Percentiles rank a stretch among this genome's conserved stretches.
Conservation (phyloP, 37 sponge, comb jelly and placozoan species). For the Chondrosia reniformis region DNA sequence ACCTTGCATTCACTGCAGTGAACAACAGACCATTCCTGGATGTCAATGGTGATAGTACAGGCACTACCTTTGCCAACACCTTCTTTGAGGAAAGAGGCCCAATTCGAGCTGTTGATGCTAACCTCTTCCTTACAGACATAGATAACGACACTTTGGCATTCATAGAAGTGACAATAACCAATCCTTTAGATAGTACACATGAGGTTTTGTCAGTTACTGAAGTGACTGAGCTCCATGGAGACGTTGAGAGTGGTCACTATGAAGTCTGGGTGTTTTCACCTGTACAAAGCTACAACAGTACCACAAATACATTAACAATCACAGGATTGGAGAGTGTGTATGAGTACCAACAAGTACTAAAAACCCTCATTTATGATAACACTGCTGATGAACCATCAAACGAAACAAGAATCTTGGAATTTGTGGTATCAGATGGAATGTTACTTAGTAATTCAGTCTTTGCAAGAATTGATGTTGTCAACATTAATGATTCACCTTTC, state of each 20-base stretch:
- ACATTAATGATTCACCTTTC: conserved; percentile 85
- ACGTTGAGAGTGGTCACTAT: conserved; percentile 24
- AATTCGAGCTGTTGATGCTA: conserved; percentile 33
- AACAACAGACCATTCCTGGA: conserved; percentile 83
- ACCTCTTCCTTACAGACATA: conserved; percentile 54
- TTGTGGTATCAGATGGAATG: conserved; percentile 71
- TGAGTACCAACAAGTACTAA: conserved; percentile 70
- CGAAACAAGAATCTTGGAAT: conserved; percentile 30
- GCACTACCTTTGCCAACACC: conserved; percentile 29
- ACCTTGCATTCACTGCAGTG: conserved; percentile 54
- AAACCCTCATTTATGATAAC: conserved; percentile 74
- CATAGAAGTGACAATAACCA: conserved; percentile 49
- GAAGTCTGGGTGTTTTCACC: conserved; percentile 56
- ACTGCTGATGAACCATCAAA: conserved; percentile 65
- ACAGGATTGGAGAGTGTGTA: conserved; percentile 67
- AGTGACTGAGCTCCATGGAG: conserved; percentile 22
- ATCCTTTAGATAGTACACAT: conserved; percentile 46
- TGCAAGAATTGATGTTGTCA: conserved; percentile 30
- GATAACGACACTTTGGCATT: conserved; percentile 70
- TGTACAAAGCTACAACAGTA: conserved; percentile 53
- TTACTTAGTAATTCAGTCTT: conserved; percentile 31
- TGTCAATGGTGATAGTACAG: conserved; percentile 60
- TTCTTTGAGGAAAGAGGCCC: conserved; percentile 78
- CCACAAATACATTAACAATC: conserved; percentile 56
- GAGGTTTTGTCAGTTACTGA: conserved; percentile 61